These are phyloP conservation scores for Numida meleagris DNA, from an alignment of 2,113 vertebrate species.

Conservation along the genomic window DNA sequence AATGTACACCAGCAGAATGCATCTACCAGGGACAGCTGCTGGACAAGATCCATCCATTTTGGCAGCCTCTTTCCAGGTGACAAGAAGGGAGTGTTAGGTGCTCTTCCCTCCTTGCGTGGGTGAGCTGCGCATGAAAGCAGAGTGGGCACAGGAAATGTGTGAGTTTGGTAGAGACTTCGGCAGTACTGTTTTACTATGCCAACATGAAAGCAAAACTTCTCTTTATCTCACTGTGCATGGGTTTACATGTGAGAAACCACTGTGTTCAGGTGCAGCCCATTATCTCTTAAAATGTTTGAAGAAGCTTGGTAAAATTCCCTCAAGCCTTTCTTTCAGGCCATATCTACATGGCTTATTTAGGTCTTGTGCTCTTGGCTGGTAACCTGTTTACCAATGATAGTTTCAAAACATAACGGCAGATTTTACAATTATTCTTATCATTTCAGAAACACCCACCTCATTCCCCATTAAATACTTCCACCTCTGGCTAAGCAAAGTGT, in stretches of 20 bases:
- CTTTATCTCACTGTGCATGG: neutral
- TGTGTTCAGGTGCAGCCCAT: neutral
- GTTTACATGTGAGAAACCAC: fast-evolving
- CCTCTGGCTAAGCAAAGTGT: neutral
- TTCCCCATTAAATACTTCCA: neutral
- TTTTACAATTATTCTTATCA: neutral
- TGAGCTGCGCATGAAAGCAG: neutral
- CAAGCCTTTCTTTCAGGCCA: neutral
- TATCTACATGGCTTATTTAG: neutral
- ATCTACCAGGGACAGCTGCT: neutral
- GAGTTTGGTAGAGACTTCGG: neutral
- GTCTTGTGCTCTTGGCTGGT: neutral
- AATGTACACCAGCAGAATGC: neutral
- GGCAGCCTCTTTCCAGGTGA: neutral
- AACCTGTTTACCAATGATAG: neutral
- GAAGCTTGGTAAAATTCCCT: neutral
- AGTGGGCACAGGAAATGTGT: fast-evolving
- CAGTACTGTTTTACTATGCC: neutral
- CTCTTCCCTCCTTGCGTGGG: neutral
- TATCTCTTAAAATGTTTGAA: neutral
- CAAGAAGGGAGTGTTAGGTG: neutral
- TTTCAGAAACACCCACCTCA: neutral
- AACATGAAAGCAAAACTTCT: neutral
- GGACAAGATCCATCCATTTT: neutral
- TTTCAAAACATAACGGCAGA: neutral